Percentiles rank a stretch among this genome's conserved stretches.
Evolutionary conservation across 2,113 vertebrate species (phyloP).

Genomic region (Dipodomys stephensi): DNA sequence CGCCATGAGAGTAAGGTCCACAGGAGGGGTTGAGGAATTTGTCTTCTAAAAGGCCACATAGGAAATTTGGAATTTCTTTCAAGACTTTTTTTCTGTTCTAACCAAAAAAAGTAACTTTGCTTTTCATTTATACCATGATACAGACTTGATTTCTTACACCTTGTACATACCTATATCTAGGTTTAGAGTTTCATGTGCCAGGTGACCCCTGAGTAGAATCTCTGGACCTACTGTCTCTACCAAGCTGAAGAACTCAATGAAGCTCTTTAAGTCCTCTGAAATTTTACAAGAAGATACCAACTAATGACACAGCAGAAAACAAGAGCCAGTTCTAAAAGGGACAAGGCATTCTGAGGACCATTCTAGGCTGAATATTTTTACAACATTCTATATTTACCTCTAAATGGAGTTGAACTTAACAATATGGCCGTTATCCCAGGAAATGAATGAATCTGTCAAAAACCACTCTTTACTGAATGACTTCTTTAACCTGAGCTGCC

Average conservation of each 20-base stretch:
- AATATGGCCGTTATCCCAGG: background rate
- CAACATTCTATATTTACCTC: background rate
- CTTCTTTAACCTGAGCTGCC: slow-evolving; percentile 48
- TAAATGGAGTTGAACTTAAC: background rate
- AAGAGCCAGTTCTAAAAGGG: background rate
- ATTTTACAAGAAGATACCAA: background rate
- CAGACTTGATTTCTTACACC: background rate
- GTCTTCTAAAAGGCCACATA: background rate
- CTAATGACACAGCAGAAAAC: background rate
- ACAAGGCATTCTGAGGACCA: fast-evolving
- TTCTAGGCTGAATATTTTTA: background rate
- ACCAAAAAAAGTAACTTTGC: background rate
- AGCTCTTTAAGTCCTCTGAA: background rate
- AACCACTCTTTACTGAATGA: slow-evolving; percentile 20
- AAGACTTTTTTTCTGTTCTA: background rate
- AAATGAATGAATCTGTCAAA: slow-evolving; percentile 52
- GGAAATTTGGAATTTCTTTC: background rate
- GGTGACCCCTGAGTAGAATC: background rate
- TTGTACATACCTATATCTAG: background rate
- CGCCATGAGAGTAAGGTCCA: background rate
- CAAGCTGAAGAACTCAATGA: background rate
- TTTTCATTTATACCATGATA: background rate
- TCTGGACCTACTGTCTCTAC: background rate
- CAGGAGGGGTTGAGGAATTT: background rate
- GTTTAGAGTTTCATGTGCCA: background rate